Evolutionary conservation across 2,888 invertebrate genomes (phyloP).

Genomic region (Fragum fragum): DNA sequence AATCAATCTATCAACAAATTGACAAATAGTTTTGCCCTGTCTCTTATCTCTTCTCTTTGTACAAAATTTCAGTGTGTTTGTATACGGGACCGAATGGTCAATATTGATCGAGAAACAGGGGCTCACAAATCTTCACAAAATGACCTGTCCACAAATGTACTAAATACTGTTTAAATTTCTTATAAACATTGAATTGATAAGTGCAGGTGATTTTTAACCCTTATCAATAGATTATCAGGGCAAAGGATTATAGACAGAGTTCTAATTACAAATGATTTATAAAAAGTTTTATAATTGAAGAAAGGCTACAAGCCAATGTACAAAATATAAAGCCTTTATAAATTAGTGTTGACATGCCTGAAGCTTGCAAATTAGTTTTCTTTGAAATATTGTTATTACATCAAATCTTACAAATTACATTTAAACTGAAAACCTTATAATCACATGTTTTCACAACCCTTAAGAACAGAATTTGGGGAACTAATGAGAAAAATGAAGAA

Average conservation of each 20-base stretch:
- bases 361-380: too few relatives aligned
- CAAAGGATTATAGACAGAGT: background rate
- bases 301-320: too few relatives aligned
- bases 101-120: background rate
- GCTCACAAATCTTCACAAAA: conserved; percentile 24
- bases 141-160: conserved; percentile 18
- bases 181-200: conserved; percentile 19
- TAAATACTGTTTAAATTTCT: conserved; percentile 28
- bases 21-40: conserved; percentile 12
- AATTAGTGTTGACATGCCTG: too few relatives aligned
- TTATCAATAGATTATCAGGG: conserved; percentile 6
- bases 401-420: too few relatives aligned
- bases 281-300: too few relatives aligned
- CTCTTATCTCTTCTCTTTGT: conserved; percentile 26
- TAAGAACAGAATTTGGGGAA: too few relatives aligned
- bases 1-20: conserved; percentile 19
- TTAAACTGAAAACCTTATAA: too few relatives aligned
- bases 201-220: conserved; percentile 17
- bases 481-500: too few relatives aligned
- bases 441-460: too few relatives aligned
- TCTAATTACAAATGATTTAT: background rate
- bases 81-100: conserved; percentile 17
- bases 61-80: conserved; percentile 16
- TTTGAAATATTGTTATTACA: too few relatives aligned
- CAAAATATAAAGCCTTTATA: too few relatives aligned